Conservation (phyloP, 2,113 vertebrate genomes). For the Plestiodon gilberti region DNA sequence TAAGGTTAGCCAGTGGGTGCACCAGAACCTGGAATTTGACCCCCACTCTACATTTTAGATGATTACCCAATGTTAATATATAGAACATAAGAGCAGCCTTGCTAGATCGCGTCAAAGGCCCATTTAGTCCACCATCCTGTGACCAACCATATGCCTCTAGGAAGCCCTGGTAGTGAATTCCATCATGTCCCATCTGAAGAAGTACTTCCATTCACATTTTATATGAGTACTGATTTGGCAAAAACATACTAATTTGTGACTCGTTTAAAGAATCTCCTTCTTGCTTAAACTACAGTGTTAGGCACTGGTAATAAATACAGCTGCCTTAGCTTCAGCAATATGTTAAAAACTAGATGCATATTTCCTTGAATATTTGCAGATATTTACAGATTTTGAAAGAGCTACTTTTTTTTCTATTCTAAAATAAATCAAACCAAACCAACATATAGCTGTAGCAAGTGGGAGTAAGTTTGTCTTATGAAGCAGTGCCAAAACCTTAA, state of each 20-base stretch:
- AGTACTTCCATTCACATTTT: no score
- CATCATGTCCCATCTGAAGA: no score
- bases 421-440: neutral
- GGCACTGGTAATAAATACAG: neutral
- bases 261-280: neutral
- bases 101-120: no score
- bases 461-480: conserved; percentile 1
- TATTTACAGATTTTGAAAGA: neutral
- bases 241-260: neutral
- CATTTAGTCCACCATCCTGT: no score
- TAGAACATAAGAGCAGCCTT: no score
- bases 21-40: neutral
- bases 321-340: neutral
- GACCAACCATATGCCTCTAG: no score
- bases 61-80: no score
- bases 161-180: no score
- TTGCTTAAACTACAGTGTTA: neutral
- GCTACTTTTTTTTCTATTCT: neutral
- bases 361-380: neutral
- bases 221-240: neutral
- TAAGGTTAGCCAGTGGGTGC: no score
- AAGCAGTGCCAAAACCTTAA: neutral
- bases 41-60: no score
- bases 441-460: neutral
- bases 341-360: neutral